Base-by-base conservation (phyloP, 2,113 vertebrate genomes). In the Perca flavescens region DNA sequence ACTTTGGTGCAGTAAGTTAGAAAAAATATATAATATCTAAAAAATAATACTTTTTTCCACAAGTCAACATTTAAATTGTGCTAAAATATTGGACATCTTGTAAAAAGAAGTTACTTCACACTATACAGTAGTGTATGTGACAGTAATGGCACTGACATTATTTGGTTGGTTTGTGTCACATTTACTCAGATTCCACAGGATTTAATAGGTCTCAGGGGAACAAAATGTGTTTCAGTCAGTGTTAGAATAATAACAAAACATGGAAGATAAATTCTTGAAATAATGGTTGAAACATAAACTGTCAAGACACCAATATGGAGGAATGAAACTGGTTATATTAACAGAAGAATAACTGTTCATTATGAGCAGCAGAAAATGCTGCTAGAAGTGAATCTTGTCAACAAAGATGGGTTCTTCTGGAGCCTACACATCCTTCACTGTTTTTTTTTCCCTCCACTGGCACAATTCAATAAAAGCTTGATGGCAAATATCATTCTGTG, bases 401-500 rank as follows among this genome's bases (percentile, higher is more conserved):
- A 91, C 49, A 54, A 47, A 50, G 63, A 70, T 53, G 19, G 47
- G 67, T 72, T 43, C 65, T 65, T 56, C 47, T 74, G 65, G 46
- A 77, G 75, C 21, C 65, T 31, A 28, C 72, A 43, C 47, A 79
- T 75, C 61, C 77, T 65, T 70, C 36, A 19, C 71, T 79, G 21
- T 58, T 49, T 53, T 76, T 56, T 79, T 56, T 79, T 69, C 28
- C 74, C 54, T 86, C 34, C 40, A 57, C 60, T 78, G 70, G 68
- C 57, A 88, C 91, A 92, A 94, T 88, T 83, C 46, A 90, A 94
- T 93, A 73, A 87, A 87, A 83, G 79, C 77, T 85, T 89, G 92
- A 91, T 88, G 91, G 88, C 89, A 94, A 94, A 94, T 91, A 91
- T 93, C 89, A 84, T 91, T 92, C 74, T 83, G 53, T 81, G 85